Conservation (phyloP, 2,113 vertebrate species). For the Papio anubis region DNA sequence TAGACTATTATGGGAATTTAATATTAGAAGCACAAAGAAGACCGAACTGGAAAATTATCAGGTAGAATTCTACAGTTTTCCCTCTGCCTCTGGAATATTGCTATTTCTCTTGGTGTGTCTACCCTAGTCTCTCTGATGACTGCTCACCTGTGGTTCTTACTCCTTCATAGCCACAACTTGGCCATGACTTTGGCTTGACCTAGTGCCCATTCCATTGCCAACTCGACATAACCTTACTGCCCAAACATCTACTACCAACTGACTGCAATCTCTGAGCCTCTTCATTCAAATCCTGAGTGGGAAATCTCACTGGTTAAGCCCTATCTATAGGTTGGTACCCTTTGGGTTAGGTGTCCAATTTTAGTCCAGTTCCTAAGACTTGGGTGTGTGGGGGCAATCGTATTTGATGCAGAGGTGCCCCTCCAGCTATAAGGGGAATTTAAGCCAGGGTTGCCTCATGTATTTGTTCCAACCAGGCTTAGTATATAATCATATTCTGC, state of each 20-base stretch:
- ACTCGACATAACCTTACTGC: not conserved
- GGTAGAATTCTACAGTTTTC: not conserved
- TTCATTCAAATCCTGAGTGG: constrained; percentile 4
- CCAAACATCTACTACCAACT: not conserved
- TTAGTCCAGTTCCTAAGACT: not conserved
- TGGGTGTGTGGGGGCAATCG: not conserved
- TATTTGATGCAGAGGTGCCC: not conserved
- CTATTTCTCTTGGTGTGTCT: not conserved
- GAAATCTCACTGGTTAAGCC: not conserved
- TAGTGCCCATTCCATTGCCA: not conserved
- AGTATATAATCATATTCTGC: not conserved
- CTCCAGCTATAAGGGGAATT: not conserved
- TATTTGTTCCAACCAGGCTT: not conserved
- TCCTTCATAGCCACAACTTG: not conserved
- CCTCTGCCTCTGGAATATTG: not conserved
- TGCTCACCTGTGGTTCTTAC: not conserved
- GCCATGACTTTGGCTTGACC: not conserved
- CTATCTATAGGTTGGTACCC: not conserved
- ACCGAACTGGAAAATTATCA: not conserved
- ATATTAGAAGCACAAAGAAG: not conserved
- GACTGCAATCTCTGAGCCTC: not conserved
- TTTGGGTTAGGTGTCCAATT: not conserved
- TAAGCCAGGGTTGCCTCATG: not conserved
- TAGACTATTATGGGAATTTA: not conserved
- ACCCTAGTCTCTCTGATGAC: not conserved